Base-by-base conservation (phyloP, 2,797 vertebrate species). In the Mormyrus hasselquistii region DNA sequence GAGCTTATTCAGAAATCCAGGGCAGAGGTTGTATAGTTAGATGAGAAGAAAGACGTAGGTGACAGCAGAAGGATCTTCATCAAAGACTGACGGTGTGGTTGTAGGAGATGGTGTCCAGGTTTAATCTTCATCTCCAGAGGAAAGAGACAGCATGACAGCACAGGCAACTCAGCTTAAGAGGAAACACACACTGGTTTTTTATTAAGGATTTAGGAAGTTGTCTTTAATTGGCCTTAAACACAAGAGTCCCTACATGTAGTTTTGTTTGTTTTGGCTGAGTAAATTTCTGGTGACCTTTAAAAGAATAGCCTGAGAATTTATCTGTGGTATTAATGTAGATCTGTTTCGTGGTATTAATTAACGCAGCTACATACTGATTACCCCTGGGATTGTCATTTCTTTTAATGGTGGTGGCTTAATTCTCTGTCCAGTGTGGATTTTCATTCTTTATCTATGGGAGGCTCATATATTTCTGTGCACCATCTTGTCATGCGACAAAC, bases 271-370 rank as follows among this genome's bases (percentile, higher is more conserved):
- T 47, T 47, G 47, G 76, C 76, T 47, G 76, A 47, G 38, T 41
- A 82, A 82, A 82, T 82, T 47, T 82, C 76, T 44, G 76, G 16
- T 82, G 76, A 82, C 41, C 76, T 82, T 82, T 82, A 82, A 82
- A 47, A 82, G 76, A 82, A 82, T 82, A 82, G 76, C 41, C 41
- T 82, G 76, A 82, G 76, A 82, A 82, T 82, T 82, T 82, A 82
- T 82, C 76, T 82, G 38, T 47, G 76, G 76, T 44, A 82, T 82
- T 82, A 82, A 82, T 82, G 76, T 47, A 82, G 76, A 82, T 47
- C 76, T 82, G 76, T 82, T 47, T 82, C 2, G 41, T 47, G 76
- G 41, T 82, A 82, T 82, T 82, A 82, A 82, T 82, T 82, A 82
- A 47, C 76, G 12, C 76, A 82, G 41, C 76, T 82, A 82, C 76